Conservation (phyloP, 1,140 invertebrate species). For the Pantala flavescens region DNA sequence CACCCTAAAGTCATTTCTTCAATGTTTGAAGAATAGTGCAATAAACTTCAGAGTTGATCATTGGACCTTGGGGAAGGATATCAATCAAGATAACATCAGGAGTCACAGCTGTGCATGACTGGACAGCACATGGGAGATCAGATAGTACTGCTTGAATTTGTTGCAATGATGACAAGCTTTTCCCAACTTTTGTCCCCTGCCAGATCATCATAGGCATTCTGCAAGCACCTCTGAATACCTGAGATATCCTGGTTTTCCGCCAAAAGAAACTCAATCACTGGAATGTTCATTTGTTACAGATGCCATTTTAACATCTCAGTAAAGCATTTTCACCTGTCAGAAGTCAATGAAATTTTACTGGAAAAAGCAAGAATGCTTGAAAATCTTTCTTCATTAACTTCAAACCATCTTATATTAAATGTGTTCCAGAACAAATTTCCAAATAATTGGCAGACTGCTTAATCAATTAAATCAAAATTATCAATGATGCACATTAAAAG, state of each 20-base stretch:
- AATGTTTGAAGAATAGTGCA: slow-evolving; percentile 11
- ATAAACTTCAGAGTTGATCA: slow-evolving; percentile 14
- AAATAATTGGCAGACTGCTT: too few species aligned
- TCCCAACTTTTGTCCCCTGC: slow-evolving; percentile 14
- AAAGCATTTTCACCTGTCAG: not conserved
- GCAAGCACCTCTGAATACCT: not conserved
- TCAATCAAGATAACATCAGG: not conserved
- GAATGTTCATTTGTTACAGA: slow-evolving; percentile 6
- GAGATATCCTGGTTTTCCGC: slow-evolving; percentile 13
- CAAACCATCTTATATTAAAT: too few species aligned
- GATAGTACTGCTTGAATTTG: slow-evolving; percentile 3
- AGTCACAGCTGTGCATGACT: slow-evolving; percentile 12
- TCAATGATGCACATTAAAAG: too few species aligned
- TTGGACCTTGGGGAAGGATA: slow-evolving; percentile 7
- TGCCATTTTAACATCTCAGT: slow-evolving; percentile 12
- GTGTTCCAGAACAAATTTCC: too few species aligned
- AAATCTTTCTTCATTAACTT: too few species aligned
- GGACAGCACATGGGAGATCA: not conserved
- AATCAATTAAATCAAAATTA: too few species aligned
- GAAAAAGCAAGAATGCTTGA: not conserved
- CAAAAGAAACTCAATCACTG: slow-evolving; percentile 17
- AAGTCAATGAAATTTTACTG: not conserved
- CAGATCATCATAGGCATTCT: slow-evolving; percentile 16
- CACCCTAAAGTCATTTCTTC: slow-evolving; percentile 12
- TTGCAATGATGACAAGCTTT: not conserved